These are phyloP conservation scores for Eurytoma adleriae DNA, from an alignment of 2,888 invertebrate genomes.

Conservation along the genomic window DNA sequence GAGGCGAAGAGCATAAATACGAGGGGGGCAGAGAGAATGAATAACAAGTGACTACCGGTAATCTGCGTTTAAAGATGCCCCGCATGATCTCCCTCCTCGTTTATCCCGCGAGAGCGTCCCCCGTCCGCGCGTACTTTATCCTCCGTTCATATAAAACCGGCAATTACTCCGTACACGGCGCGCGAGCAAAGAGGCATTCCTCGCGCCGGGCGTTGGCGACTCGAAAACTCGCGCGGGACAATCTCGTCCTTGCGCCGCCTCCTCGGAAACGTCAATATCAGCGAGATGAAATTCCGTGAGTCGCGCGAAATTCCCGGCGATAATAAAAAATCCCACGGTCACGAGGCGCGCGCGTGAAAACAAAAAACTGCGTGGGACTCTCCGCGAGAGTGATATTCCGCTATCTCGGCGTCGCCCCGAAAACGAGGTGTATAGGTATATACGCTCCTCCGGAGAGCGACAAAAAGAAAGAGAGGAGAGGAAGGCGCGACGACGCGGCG, in stretches of 20 bases:
- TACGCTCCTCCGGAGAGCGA: background rate
- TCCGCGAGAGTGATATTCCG: background rate
- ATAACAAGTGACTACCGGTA: slow-evolving; percentile 55
- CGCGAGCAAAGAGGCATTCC: background rate
- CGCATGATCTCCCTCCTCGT: slow-evolving; percentile 34
- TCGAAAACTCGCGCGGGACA: background rate
- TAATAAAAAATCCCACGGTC: background rate
- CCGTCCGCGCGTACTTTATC: background rate
- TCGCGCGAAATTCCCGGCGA: background rate
- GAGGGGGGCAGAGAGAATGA: slow-evolving; percentile 45
- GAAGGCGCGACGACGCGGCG: background rate
- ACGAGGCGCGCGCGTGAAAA: background rate
- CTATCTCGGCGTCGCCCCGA: background rate
- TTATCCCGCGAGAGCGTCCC: background rate
- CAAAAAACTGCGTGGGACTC: background rate
- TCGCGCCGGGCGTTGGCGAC: background rate
- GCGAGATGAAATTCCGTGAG: background rate
- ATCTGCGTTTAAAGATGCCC: slow-evolving; percentile 52
- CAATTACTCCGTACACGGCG: background rate
- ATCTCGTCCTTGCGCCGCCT: background rate
- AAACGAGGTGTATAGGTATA: background rate
- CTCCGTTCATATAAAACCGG: background rate
- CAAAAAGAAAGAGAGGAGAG: background rate
- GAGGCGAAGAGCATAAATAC: background rate
- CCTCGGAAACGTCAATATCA: background rate